These are phyloP conservation scores for Melinaea marsaeus DNA, from an alignment of 2,888 invertebrate species.

Conservation along the genomic window DNA sequence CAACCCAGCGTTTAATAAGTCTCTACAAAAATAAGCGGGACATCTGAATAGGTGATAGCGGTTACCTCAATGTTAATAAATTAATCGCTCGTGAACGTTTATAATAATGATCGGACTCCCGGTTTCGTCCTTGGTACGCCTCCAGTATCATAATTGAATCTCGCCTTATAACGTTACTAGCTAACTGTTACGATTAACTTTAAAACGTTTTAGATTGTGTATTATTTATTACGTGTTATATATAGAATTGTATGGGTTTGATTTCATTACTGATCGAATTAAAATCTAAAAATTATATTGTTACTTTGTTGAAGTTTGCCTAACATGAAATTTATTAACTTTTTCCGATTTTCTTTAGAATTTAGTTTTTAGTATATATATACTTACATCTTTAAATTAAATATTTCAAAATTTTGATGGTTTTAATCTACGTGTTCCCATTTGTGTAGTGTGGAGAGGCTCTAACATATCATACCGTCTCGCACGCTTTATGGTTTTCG, in stretches of 20 bases:
- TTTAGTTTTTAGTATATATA: too few species aligned
- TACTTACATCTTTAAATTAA: too few species aligned
- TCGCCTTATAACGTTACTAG: slow-evolving; percentile 36
- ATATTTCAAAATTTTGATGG: too few species aligned
- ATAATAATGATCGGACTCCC: slow-evolving; percentile 67
- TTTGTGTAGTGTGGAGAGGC: slow-evolving; percentile 1
- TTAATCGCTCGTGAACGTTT: slow-evolving; percentile 71
- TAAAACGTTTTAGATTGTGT: slow-evolving; percentile 14
- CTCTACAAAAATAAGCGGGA: slow-evolving; percentile 1
- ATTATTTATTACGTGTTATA: slow-evolving; percentile 11
- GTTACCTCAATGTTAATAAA: slow-evolving; percentile 49
- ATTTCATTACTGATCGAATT: too few species aligned
- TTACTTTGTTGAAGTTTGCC: too few species aligned
- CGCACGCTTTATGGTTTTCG: slow-evolving; percentile 55
- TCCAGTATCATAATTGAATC: slow-evolving; percentile 72
- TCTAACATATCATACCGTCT: slow-evolving; percentile 41
- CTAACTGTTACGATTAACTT: slow-evolving; percentile 25
- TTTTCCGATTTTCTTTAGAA: too few species aligned
- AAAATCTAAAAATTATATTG: too few species aligned
- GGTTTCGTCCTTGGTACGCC: slow-evolving; percentile 46
- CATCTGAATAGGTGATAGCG: not conserved
- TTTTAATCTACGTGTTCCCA: slow-evolving; percentile 1
- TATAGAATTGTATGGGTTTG: slow-evolving; percentile 14
- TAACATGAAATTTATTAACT: too few species aligned
- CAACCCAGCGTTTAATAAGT: too few species aligned